Evolutionary conservation across 2,888 invertebrate genomes (phyloP), one percentile per base, ranked within the genome.

Genomic region (Pogonocherus hispidulus): DNA sequence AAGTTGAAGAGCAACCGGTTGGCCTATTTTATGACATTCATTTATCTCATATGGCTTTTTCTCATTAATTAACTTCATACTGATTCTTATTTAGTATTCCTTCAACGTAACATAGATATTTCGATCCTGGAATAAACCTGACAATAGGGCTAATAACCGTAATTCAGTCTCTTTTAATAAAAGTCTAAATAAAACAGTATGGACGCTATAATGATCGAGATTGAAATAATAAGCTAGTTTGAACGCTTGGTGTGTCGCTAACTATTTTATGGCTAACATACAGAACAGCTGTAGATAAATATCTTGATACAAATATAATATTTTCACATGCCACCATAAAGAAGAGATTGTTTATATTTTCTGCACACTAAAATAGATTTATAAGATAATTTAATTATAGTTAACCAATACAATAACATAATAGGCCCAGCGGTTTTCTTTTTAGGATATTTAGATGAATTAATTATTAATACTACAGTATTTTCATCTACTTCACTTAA

Each of bases 221-320:
- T 59, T 22, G 27, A 59, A 59, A 57, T 55, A 55, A 55, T 57
- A 46, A 59, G 47, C 35, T 32, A n/a, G 27, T 59, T 59, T 16
- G 59, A n/a, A 44, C 6, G 27, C 8, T 46, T 32, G 18, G 18
- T 47, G 9, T 20, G 47, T 8, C 16, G 20, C 37, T 37, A 14
- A 57, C 44, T 44, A 16, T 44, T 16, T 57, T 9, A 16, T 14
- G 16, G 44, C 49, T 32, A 8, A 51, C 14, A 51, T 14, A 23
- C 49, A 51, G 23, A n/a, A 22, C 22, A 51, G 23, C 14, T 51
- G n/a, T n/a, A n/a, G n/a, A 49, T 51, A 51, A 51, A 23, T 49
- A 49, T 51, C 49, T 51, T 51, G 5, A 11, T 49, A 32, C n/a
- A n/a, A n/a, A n/a, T n/a, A n/a, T 11, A 32, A 32, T 32, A 32